phyloP scores from a whole-genome alignment of 2,888 invertebrate genomes.

The Therioaphis trifolii region DNA sequence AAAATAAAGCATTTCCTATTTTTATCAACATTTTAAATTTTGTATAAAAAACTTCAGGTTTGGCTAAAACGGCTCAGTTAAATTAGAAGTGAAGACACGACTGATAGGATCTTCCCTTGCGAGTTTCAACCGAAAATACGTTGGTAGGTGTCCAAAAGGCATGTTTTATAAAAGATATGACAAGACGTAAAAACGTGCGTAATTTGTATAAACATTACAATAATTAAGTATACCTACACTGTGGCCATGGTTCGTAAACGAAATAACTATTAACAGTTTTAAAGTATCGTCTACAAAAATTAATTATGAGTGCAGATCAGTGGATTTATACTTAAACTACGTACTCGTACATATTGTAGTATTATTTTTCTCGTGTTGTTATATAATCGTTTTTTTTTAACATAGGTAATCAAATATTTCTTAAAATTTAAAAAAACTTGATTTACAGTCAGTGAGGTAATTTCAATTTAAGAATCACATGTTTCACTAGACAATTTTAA shows the following conservation, averaged over 20 bases:
- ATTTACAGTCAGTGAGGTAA: no score
- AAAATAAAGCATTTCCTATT: constrained; percentile 37
- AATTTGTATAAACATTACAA: constrained; percentile 53
- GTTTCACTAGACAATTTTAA: no score
- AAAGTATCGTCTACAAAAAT: constrained; percentile 21
- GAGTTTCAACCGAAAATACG: constrained; percentile 49
- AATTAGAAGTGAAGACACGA: constrained; percentile 36
- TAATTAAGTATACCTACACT: constrained; percentile 51
- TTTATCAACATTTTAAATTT: constrained; percentile 20
- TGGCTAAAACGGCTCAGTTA: constrained; percentile 13
- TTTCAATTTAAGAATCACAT: no score
- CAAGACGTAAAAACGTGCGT: constrained; percentile 30
- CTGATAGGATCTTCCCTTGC: constrained; percentile 54
- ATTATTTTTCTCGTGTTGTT: not conserved
- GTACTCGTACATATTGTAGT: not conserved
- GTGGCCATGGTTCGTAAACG: constrained; percentile 46
- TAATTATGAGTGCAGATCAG: not conserved
- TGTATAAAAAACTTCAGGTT: not conserved
- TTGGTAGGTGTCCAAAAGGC: constrained; percentile 56
- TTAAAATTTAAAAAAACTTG: no score
- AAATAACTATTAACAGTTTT: constrained; percentile 19
- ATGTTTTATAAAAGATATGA: constrained; percentile 35
- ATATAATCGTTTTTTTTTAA: no score
- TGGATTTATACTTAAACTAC: not conserved
- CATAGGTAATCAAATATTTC: not conserved